phyloP scores from a whole-genome alignment of 2,888 invertebrate genomes.

The Drosophila mimica region DNA sequence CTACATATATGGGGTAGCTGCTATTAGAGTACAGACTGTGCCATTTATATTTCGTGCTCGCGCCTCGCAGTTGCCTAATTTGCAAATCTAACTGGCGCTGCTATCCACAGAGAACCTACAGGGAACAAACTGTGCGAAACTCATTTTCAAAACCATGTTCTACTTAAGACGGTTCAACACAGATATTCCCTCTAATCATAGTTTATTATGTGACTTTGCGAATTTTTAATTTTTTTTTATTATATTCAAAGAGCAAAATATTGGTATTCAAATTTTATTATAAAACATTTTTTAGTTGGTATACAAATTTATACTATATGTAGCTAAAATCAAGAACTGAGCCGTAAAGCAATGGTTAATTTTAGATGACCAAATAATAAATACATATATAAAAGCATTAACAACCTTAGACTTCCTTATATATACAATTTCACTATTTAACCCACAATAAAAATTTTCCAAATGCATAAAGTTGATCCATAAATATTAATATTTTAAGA shows the following conservation, averaged over 20 bases:
- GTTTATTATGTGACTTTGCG: no score
- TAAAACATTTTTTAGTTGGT: background rate
- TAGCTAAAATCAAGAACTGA: background rate
- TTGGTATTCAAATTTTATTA: background rate
- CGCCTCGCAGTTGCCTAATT: slow-evolving; percentile 43
- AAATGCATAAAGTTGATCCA: slow-evolving; percentile 15
- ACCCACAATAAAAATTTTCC: background rate
- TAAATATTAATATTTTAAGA: background rate
- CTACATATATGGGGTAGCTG: slow-evolving; percentile 24
- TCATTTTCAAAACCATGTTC: background rate
- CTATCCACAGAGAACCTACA: background rate
- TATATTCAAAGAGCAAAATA: background rate
- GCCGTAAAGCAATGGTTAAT: background rate
- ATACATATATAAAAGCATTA: background rate
- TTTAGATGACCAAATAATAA: background rate
- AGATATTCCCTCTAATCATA: background rate
- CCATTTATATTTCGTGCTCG: slow-evolving; percentile 20
- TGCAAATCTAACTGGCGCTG: slow-evolving; percentile 13
- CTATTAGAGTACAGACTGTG: slow-evolving; percentile 21
- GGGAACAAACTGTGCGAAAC: slow-evolving; percentile 10
- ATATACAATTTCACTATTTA: background rate
- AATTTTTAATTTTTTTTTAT: background rate
- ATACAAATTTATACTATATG: background rate
- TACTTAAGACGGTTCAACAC: background rate
- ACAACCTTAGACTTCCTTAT: background rate